Evolutionary conservation across 2,888 invertebrate species (phyloP), one percentile per base, ranked within the genome.

Genomic region (Cantharis rustica): DNA sequence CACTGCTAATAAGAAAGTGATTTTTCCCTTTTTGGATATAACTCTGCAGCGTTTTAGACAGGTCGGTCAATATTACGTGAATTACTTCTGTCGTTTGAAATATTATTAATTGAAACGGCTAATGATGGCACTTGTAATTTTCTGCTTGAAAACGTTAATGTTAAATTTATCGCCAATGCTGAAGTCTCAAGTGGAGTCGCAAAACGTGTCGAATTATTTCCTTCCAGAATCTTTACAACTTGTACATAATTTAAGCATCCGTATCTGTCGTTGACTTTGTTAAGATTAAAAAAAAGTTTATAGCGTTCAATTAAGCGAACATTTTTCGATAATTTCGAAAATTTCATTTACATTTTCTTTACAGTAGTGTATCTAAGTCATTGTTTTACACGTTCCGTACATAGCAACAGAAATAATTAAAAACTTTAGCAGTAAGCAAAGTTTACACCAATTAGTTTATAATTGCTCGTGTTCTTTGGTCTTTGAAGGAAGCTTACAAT

Each of bases 361-460:
- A 17, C n/a, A n/a, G n/a, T 16, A 63, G 11, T 63, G 63, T 63
- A 9, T 64, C n/a, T 20, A 64, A 20, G 64, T 17, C 20, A 20
- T 64, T 64, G 64, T 64, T 64, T n/a, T 64, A 64, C 16, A 17
- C 20, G 23, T 23, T 66, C 64, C n/a, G 23, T 20, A 66, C n/a
- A 66, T 13, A 66, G 64, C 64, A 66, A 17, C 17, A 73, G 63
- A 69, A 31, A 73, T 63, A 73, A 73, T 73, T 73, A 73, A 69
- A 73, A 73, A 73, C 69, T 73, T 73, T 62, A 16, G 69, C 69
- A 73, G 69, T 69, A 69, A 73, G 69, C 73, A 63, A 73, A 73
- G 62, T 73, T 73, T 73, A 73, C 63, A 69, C 69, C 62, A 73
- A 69, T 73, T 73, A 73, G 69, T 69, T 73, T 61, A 73, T 73